Evolutionary conservation across 2,797 vertebrate species (phyloP).

Genomic region (Enteromius radiatus): DNA sequence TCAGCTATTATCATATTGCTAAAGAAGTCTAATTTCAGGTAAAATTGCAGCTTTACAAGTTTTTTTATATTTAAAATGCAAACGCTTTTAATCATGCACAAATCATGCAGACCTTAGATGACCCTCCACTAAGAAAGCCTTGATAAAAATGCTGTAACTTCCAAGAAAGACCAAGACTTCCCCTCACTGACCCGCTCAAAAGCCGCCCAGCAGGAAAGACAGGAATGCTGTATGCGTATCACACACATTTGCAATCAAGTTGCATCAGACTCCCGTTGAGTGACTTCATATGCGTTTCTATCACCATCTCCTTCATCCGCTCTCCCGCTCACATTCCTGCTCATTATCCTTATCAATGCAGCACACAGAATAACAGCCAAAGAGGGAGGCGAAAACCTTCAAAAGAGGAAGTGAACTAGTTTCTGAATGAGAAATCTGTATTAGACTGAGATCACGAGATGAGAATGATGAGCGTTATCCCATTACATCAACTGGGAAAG

Average conservation of each 20-base stretch:
- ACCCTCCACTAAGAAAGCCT: background rate
- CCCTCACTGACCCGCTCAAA: slow-evolving; percentile 21
- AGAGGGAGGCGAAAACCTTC: slow-evolving; percentile 55
- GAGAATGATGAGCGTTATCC: background rate
- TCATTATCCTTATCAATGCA: slow-evolving; percentile 60
- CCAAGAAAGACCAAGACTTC: background rate
- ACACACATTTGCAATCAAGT: background rate
- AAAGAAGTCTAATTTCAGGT: background rate
- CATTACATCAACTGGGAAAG: background rate
- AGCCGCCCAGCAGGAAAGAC: slow-evolving; percentile 60
- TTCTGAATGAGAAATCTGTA: slow-evolving; percentile 18
- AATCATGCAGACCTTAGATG: background rate
- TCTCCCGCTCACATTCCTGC: slow-evolving; percentile 56
- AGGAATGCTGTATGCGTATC: slow-evolving; percentile 52
- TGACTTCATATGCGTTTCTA: slow-evolving; percentile 13
- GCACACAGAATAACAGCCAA: slow-evolving; percentile 46
- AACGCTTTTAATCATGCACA: no score
- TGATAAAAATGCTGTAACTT: background rate
- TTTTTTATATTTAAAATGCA: background rate
- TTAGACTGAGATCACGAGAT: background rate
- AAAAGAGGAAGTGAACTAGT: slow-evolving; percentile 61
- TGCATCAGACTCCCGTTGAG: background rate
- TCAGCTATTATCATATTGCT: background rate
- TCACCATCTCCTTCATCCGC: background rate
- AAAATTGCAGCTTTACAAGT: background rate